Base-by-base conservation (phyloP, 2,113 vertebrate genomes). In the Scortum barcoo region DNA sequence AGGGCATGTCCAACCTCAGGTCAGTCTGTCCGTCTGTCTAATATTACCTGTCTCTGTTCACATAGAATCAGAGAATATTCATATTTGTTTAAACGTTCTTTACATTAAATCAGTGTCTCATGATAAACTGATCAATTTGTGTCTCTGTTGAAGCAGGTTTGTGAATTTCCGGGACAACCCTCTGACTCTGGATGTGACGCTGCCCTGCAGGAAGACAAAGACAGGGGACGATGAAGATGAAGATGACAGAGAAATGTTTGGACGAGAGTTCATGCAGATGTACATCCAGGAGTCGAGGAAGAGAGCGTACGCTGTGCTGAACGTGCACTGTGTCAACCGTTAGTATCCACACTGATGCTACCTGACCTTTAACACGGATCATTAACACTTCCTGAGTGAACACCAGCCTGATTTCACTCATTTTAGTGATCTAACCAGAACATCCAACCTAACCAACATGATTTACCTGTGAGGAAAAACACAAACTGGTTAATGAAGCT, bases 121-220 rank as follows among this genome's bases (percentile, higher is more conserved):
- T 50, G 3, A 20, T 20, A 20, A 50, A 50, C 7, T 17, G 7
- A 2, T 4, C n/a, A n/a, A 28, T 48, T 56, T 71, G 0, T 79
- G 10, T 61, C 16, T 86, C 22, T 61, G 20, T 28, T 19, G 7
- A 36, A 33, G 22, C 84, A 99, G 98, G 94, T 99, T 99, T 95
- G 98, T 99, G 83, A 99, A 98, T 93, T 99, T 99, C 87, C 94
- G 98, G 93, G 98, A 97, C 93, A 99, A 99, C 51, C 98, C 97
- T 7, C 73, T 99, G 88, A 95, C 95, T 66, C 69, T 97, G 61
- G 93, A 98, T 0, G 89, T 99, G 80, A 93, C 86, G 0, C 95
- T 98, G 57, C 94, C 95, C 3, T 80, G 89, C 0, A 88, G 76
- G 42, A 88, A 88, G 73, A 90, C 5, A 1, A 62, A n/a, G 65